Conservation (phyloP, 35 echinoderm and acorn worm species). For the Antedon bifida region DNA sequence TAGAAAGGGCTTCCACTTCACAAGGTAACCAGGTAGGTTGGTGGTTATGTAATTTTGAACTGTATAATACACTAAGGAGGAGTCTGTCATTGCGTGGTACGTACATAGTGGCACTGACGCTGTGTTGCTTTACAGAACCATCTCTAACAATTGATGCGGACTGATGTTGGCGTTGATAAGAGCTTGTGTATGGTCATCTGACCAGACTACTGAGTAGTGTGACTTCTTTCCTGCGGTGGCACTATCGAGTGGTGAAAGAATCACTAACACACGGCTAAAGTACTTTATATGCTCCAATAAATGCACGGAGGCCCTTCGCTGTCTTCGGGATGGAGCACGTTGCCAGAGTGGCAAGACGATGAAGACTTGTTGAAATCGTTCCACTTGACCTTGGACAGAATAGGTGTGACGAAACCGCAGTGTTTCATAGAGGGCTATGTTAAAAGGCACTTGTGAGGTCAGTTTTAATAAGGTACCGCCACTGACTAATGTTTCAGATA, state of each 20-base stretch:
- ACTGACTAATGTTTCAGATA: conserved; percentile 21
- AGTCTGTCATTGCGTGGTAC: conserved; percentile 20
- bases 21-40: conserved; percentile 34
- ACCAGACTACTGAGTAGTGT: conserved; percentile 12
- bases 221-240: conserved; percentile 18
- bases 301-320: conserved; percentile 14
- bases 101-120: conserved; percentile 27
- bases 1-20: conserved; percentile 35
- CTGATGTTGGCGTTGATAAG: conserved; percentile 9
- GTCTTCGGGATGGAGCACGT: neutral
- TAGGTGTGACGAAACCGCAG: conserved; percentile 28
- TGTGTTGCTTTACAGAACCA: conserved; percentile 15
- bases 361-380: conserved; percentile 17
- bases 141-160: conserved; percentile 30
- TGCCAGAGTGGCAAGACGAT: conserved; percentile 13
- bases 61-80: conserved; percentile 15
- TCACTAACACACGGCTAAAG: conserved; percentile 3
- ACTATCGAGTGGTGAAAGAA: conserved; percentile 22
- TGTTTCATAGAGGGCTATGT: conserved; percentile 38
- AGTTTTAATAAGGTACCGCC: conserved; percentile 41
- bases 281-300: conserved; percentile 9
- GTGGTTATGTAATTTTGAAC: conserved; percentile 19
- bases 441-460: conserved; percentile 53
- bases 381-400: conserved; percentile 44
- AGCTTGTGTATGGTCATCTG: neutral